phyloP scores from a whole-genome alignment of 2,113 vertebrate genomes.

The Monopterus albus region DNA sequence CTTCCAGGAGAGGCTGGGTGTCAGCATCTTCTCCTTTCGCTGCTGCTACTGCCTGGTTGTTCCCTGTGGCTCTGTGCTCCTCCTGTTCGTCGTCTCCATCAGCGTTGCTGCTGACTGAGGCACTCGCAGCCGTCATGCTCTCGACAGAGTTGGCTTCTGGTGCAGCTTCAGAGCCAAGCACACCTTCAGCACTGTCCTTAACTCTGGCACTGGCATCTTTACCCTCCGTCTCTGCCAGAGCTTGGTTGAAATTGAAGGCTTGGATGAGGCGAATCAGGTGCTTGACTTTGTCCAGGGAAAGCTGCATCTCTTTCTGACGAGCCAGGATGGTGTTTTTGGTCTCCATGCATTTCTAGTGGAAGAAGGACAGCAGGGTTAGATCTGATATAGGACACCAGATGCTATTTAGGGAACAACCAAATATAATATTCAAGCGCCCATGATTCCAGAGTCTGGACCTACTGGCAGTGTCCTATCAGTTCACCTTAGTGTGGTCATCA shows the following conservation, averaged over 20 bases:
- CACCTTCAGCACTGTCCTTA: conserved; percentile 31
- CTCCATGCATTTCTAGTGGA: conserved; percentile 97
- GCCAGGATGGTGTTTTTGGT: conserved; percentile 96
- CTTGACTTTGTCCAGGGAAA: conserved; percentile 96
- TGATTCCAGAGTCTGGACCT: too few relatives aligned
- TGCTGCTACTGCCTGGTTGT: conserved; percentile 19
- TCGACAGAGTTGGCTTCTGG: conserved; percentile 43
- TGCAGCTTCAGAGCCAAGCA: conserved; percentile 6
- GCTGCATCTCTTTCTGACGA: conserved; percentile 98
- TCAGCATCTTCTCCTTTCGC: neutral
- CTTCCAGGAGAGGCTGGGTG: neutral
- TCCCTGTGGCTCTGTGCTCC: conserved; percentile 4
- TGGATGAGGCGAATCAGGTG: conserved; percentile 97
- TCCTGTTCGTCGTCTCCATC: conserved; percentile 17
- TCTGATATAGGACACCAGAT: neutral
- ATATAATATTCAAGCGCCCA: too few relatives aligned
- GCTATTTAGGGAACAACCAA: too few relatives aligned
- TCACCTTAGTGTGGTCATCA: too few relatives aligned
- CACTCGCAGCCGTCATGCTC: conserved; percentile 24
- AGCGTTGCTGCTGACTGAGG: neutral
- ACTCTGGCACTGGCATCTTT: conserved; percentile 38
- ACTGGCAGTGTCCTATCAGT: too few relatives aligned
- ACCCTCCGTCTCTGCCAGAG: conserved; percentile 82
- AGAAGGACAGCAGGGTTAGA: conserved; percentile 22
- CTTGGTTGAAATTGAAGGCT: conserved; percentile 92